A percentile compares a stretch with the other conserved stretches of the same genome.
Evolutionary conservation across 2,797 vertebrate species (phyloP).

Genomic region (Poecile montanus): DNA sequence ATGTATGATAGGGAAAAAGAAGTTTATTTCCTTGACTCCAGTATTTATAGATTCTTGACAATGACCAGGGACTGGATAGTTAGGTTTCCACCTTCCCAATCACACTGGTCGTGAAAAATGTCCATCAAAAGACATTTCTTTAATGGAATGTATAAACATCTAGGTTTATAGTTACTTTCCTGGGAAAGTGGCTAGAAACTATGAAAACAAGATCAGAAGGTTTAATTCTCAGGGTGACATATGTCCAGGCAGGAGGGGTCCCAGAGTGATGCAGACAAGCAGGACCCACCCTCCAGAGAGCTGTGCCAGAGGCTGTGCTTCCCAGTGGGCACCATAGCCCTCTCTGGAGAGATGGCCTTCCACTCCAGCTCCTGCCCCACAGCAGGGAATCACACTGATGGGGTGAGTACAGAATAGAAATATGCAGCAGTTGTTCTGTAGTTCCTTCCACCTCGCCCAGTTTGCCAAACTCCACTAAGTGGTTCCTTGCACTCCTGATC

Average conservation of each 20-base stretch:
- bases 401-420: neutral
- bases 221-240: too few relatives aligned
- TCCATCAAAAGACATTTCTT: too few relatives aligned
- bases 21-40: too few relatives aligned
- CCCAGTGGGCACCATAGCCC: neutral
- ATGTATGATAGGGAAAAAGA: too few relatives aligned
- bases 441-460: neutral
- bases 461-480: neutral
- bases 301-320: fast-evolving
- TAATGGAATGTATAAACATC: too few relatives aligned
- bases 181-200: too few relatives aligned
- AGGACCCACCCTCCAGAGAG: neutral
- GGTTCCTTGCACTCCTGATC: neutral
- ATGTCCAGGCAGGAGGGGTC: neutral
- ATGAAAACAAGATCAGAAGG: too few relatives aligned
- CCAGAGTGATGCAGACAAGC: fast-evolving
- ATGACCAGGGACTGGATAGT: too few relatives aligned
- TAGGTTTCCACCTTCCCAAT: too few relatives aligned
- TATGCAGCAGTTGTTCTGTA: neutral
- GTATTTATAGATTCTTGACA: too few relatives aligned
- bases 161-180: too few relatives aligned
- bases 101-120: too few relatives aligned
- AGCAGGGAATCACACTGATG: neutral
- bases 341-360: neutral
- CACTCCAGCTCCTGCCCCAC: neutral